Base-by-base conservation (phyloP, 30 jellyfish, hydroid and myxozoan genomes). In the Pelagia noctiluca region DNA sequence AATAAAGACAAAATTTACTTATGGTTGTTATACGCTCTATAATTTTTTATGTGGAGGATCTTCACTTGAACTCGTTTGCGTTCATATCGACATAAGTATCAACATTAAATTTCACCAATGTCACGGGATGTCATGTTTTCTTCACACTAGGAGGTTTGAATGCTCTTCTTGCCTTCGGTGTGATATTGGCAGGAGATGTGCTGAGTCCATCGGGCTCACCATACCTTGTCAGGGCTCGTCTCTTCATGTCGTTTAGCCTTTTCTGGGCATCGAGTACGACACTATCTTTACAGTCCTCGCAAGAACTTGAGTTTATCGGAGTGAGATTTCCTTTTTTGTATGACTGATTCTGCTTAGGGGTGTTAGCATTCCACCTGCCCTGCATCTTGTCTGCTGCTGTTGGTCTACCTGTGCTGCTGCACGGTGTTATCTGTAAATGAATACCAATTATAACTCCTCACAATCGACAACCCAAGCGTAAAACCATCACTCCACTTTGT, bases 141-240 rank as follows among this genome's bases (percentile, higher is more conserved):
- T 60, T 77, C 63, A 32, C 54, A 19, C 78, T 63, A 5, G 90
- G 90, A 1, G 90, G 90, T 48, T 34, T 80, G 50, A 80, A 80
- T 29, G 46, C 90, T 48, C 73, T 31, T 25, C 77, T 62, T 10
- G 84, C 60, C 50, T 32, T 80, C 26, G 90, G 90, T 18, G 90
- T 80, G 31, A 66, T 33, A 13, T n/a, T 60, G 33, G 84, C 82
- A 31, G 90, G 36, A 34, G 71, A 31, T 61, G 90, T 83, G 60
- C 90, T 72, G 25, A 84, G 21, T 21, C 78, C 22, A 30, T 76
- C 47, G 10, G 88, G 84, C 47, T 84, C 88, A 2, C 95, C 95
- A 46, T 84, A 84, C 47, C 75, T 72, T 46, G 72, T 60, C 8
- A 84, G 78, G 1, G 95, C 85, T 47, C 53, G 61, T 24, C 89